A percentile compares a stretch with the other conserved stretches of the same genome.
Evolutionary conservation across 2,797 vertebrate species (phyloP).

Genomic region (Myioborus miniatus): DNA sequence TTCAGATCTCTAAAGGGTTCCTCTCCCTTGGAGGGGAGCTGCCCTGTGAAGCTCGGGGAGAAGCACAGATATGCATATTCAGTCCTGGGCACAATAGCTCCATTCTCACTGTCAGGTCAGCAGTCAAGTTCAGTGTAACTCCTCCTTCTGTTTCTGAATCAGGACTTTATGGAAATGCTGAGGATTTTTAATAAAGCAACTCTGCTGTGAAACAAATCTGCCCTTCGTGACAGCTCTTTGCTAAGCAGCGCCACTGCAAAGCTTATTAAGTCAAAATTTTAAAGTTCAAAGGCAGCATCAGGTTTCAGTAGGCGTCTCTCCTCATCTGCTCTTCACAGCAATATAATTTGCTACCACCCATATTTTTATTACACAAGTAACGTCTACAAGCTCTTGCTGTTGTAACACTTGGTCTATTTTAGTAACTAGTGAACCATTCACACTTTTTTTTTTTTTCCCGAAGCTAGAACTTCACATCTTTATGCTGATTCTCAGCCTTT

Average conservation of each 20-base stretch:
- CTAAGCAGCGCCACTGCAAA: conserved; percentile 3
- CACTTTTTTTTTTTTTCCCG: neutral
- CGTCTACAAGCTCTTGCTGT: conserved; percentile 6
- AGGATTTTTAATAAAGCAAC: conserved; percentile 49
- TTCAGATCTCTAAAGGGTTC: conserved; percentile 13
- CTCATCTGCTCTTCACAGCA: conserved; percentile 53
- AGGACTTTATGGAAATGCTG: conserved; percentile 56
- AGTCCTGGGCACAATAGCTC: conserved; percentile 60
- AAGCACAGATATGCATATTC: conserved; percentile 59
- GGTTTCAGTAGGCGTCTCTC: conserved; percentile 59
- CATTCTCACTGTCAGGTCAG: conserved; percentile 68
- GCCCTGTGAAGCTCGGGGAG: neutral
- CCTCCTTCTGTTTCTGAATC: conserved; percentile 65
- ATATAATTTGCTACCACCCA: conserved; percentile 34
- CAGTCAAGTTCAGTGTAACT: conserved; percentile 67
- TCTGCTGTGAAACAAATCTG: conserved; percentile 44
- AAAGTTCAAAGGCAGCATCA: conserved; percentile 65
- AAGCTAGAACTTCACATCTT: neutral
- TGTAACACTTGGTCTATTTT: conserved; percentile 35
- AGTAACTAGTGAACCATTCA: conserved; percentile 20
- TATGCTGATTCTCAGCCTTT: neutral
- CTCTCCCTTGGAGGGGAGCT: neutral
- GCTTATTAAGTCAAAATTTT: conserved; percentile 49
- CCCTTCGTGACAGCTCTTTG: conserved; percentile 45
- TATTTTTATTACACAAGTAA: conserved; percentile 48